Evolutionary conservation across 2,888 invertebrate genomes (phyloP), one percentile per base, ranked within the genome.

Genomic region (Dendrolimus pini): DNA sequence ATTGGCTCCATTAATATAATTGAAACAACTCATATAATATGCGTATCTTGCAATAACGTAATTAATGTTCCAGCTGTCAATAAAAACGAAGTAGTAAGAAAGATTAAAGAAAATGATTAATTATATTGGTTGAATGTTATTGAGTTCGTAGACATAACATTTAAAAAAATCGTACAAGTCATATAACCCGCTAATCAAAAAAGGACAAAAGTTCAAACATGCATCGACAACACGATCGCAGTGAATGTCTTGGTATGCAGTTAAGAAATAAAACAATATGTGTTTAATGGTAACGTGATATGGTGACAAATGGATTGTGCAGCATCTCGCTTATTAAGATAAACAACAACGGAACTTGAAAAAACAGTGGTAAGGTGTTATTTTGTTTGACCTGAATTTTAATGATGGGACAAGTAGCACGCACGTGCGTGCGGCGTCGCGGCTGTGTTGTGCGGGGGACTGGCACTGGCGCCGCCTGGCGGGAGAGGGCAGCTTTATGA

Each of bases 171-270:
- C 53, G 58, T 47, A 57, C 52, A 55, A 52, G 80, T 30, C 30
- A 30, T 30, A 30, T 30, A 80, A 83, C 84, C 84, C 80, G 83
- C 82, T 85, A 85, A 85, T 87, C 79, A 82, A 83, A 87, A 83
- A 86, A 83, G 81, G 80, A 70, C 83, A 81, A 88, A 85, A 89
- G 88, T 88, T 89, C 85, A 87, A 86, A 82, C 82, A 80, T 79
- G 78, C 78, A 79, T 82, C 83, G 77, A 77, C 78, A 75, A 80
- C 80, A 78, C 47, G 47, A 80, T 82, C 82, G 79, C 77, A 77
- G 74, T 78, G 75, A 77, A 72, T 68, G 64, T 70, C 69, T 66
- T 71, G 77, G 81, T 84, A 87, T 87, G 81, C 68, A 77, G 70
- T 68, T 63, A 65, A 63, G 65, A 70, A 71, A 67, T 75, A 77